Evolutionary conservation across 2,113 vertebrate genomes (phyloP), one percentile per base, ranked within the genome.

Genomic region (Thymallus thymallus): DNA sequence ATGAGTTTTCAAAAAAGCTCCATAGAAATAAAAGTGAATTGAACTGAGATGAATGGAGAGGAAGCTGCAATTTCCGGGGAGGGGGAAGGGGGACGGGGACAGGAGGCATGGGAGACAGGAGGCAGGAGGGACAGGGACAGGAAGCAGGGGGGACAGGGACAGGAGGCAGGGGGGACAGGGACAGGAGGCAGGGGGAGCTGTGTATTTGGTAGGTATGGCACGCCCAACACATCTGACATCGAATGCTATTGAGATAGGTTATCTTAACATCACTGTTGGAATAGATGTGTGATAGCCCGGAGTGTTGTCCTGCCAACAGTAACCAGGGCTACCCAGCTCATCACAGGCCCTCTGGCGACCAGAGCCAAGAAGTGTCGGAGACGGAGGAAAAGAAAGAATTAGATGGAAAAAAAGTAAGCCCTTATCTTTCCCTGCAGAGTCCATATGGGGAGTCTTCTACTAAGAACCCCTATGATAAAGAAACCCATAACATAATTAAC

Each of bases 11-110:
- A 80, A 41, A 41, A 41, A 72, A 62, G 76, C 77, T 81, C 75
- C 78, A 87, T 85, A 88, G 86, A 88, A 88, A 85, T 89, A 88
- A 88, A 89, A 89, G 88, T 82, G 86, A 86, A 89, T 82, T 23
- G 18, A 58, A 76, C 74, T 7, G 62, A 86, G 88, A 89, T 87
- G 85, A 89, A 91, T 84, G 70, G 48, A 68, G 75, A 85, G 88
- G 88, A 88, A 90, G 86, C 69, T 23, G 79, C 66, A 71, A 73
- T 86, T 88, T 90, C 86, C 82, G 79, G 83, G 78, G 65, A 70
- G 80, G 45, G 66, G 29, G 80, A 72, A 74, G 66, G 62, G 16
- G 18, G 32, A 55, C 14, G 23, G 62, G n/a, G n/a, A n/a, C n/a
- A n/a, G n/a, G n/a, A n/a, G n/a, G n/a, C n/a, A n/a, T n/a, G n/a